Evolutionary conservation across 2,888 invertebrate species (phyloP).

Genomic region (Chalcis sispes): DNA sequence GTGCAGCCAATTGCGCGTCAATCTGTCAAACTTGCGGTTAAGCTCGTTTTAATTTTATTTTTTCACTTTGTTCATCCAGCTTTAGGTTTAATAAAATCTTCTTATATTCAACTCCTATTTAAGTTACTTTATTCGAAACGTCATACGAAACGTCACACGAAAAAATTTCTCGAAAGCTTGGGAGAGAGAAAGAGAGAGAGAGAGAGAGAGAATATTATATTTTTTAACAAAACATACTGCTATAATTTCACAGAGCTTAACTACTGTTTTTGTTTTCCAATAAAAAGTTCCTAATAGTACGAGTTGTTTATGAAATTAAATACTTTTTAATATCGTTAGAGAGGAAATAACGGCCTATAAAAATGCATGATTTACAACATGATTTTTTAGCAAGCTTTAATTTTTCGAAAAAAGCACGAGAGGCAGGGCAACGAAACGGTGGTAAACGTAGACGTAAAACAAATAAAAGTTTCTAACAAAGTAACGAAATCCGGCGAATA

Average conservation of each 20-base stretch:
- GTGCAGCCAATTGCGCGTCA: too few species aligned
- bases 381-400: too few species aligned
- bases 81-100: too few species aligned
- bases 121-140: too few species aligned
- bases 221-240: conserved; percentile 2
- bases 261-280: conserved; percentile 37
- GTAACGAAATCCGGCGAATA: conserved; percentile 59
- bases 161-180: too few species aligned
- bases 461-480: conserved; percentile 50
- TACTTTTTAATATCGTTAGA: conserved; percentile 32
- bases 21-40: too few species aligned
- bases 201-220: too few species aligned
- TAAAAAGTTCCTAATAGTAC: conserved; percentile 29
- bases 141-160: too few species aligned
- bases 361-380: conserved; percentile 54
- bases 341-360: conserved; percentile 51
- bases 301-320: conserved; percentile 45
- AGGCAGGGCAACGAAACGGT: conserved; percentile 8
- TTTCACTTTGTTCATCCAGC: too few species aligned
- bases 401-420: conserved; percentile 3
- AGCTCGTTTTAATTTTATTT: too few species aligned
- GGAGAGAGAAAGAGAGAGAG: too few species aligned
- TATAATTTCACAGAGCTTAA: conserved; percentile 40
- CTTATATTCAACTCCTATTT: too few species aligned
- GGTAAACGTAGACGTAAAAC: conserved; percentile 19